Conservation (phyloP, 2,113 vertebrate genomes). For the Furnarius figulus region DNA sequence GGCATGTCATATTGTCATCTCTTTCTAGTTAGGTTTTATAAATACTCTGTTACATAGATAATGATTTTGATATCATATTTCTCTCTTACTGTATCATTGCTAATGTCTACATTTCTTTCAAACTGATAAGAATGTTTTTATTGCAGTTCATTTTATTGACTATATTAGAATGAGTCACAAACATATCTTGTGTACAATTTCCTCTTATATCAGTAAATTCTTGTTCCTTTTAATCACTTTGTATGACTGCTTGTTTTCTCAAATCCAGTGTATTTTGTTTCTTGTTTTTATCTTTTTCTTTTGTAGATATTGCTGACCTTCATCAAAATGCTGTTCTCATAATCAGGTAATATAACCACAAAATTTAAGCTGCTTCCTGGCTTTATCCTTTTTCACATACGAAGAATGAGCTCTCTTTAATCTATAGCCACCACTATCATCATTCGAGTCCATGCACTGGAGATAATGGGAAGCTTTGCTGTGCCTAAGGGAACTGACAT, state of each 20-base stretch:
- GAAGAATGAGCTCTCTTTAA: neutral
- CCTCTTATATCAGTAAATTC: neutral
- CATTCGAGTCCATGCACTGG: neutral
- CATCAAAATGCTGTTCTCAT: neutral
- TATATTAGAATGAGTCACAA: neutral
- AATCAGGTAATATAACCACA: neutral
- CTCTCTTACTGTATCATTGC: neutral
- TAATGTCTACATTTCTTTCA: neutral
- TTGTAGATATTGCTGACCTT: neutral
- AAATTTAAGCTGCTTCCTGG: neutral
- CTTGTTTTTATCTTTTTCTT: neutral
- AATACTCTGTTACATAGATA: neutral
- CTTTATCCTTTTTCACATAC: neutral
- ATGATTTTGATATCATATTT: neutral
- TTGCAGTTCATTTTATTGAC: neutral
- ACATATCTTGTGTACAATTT: neutral
- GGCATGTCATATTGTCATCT: neutral
- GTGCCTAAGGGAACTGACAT: neutral
- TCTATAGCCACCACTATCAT: neutral
- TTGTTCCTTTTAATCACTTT: neutral
- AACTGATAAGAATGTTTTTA: neutral
- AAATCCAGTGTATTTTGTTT: neutral
- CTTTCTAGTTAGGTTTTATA: neutral
- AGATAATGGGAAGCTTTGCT: neutral
- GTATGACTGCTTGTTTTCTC: neutral